These are phyloP conservation scores for Myxocyprinus asiaticus DNA, from an alignment of 2,113 vertebrate genomes.

Conservation along the genomic window DNA sequence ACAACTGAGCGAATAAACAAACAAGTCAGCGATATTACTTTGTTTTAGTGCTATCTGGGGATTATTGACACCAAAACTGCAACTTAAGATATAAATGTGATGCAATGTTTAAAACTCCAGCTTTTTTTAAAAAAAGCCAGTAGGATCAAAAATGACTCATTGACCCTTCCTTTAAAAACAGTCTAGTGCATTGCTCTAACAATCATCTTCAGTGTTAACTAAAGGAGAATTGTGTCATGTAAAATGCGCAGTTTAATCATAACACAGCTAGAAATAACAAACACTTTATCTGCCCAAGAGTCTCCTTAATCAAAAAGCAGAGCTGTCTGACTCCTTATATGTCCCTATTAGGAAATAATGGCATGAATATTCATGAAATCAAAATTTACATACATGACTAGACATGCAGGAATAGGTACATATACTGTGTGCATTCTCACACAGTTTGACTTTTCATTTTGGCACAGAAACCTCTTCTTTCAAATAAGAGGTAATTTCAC, in stretches of 20 bases:
- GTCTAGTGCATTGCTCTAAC: conserved; percentile 13
- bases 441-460: not conserved
- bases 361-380: no score
- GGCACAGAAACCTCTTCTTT: not conserved
- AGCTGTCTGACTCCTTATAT: not conserved
- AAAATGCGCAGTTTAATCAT: conserved; percentile 31
- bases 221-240: conserved; percentile 12
- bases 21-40: conserved; percentile 35
- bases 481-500: conserved; percentile 23
- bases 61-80: conserved; percentile 38
- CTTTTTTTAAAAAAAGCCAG: conserved; percentile 21
- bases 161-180: conserved; percentile 28
- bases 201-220: conserved; percentile 5
- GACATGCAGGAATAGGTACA: not conserved
- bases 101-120: conserved; percentile 1
- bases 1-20: not conserved
- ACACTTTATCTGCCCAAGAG: not conserved
- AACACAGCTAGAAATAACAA: conserved; percentile 29
- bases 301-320: not conserved
- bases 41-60: conserved; percentile 18
- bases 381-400: no score
- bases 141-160: conserved; percentile 8
- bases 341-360: not conserved
- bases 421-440: not conserved
- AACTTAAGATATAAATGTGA: conserved; percentile 45